Evolutionary conservation across 2,888 invertebrate genomes (phyloP), one percentile per base, ranked within the genome.

Genomic region (Atherix ibis): DNA sequence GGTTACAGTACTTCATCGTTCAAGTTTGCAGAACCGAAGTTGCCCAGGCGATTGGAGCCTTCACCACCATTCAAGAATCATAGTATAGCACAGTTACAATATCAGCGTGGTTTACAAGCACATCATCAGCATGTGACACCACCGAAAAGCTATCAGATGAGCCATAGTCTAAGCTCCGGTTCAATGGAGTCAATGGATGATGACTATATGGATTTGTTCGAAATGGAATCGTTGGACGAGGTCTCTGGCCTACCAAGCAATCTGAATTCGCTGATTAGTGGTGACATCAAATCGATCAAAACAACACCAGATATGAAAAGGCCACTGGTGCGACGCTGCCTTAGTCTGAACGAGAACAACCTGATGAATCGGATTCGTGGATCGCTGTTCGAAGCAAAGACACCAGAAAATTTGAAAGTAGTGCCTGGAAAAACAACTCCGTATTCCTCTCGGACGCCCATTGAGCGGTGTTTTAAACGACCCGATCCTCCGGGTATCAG

Each of bases 141-240:
- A 14, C 49, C 52, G 5, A 54, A 53, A 39, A 49, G 49, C 35
- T 57, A 60, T 40, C 51, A 53, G 28, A 51, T 66, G 6, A 64
- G 64, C 39, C 60, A 64, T 27, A 67, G 63, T 39, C 55, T 70
- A 14, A 69, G 67, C 4, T 63, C 65, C 1, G 65, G 65, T 19
- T 72, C 71, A 18, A 60, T 62, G 52, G 69, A 68, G 38, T 71
- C 71, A 14, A 66, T 67, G 49, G 73, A 75, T 51, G 76, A 76
- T 44, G 75, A 71, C 31, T 75, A 72, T 47, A 62, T 71, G 50
- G 74, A 76, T 31, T 60, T 75, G 36, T 65, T 70, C 33, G 72
- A 73, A 46, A 59, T 71, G 48, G 74, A 73, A 34, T 58, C 65
- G 19, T 49, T 70, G 25, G 63, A 64, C 26, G 65, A 67, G 16